These are phyloP conservation scores for Clarias batrachus DNA, from an alignment of 2,113 vertebrate genomes.

Conservation along the genomic window DNA sequence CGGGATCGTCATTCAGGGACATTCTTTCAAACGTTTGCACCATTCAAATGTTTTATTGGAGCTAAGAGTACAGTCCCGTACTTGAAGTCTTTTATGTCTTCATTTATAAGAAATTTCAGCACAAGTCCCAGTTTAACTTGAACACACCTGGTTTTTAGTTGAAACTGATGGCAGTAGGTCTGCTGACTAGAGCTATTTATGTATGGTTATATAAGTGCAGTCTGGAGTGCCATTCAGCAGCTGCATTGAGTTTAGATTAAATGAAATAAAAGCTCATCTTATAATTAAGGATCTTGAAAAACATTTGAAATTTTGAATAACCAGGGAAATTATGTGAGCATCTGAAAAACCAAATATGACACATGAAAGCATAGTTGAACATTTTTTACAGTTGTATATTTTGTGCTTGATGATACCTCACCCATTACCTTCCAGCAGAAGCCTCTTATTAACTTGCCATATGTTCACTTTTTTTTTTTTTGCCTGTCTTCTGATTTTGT, in stretches of 20 bases:
- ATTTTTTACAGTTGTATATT: background rate
- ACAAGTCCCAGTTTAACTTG: no score
- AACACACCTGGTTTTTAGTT: no score
- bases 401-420: background rate
- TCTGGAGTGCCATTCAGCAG: background rate
- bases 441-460: constrained; percentile 11
- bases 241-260: background rate
- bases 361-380: constrained; percentile 15
- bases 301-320: background rate
- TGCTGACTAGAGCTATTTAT: constrained; percentile 4
- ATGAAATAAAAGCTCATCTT: background rate
- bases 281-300: constrained; percentile 2
- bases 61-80: no score
- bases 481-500: background rate
- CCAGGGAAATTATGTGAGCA: background rate
- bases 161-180: background rate
- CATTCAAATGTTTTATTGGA: no score
- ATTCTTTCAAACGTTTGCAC: no score
- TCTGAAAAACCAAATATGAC: background rate
- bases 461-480: background rate
- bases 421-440: background rate
- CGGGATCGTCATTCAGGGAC: no score
- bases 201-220: background rate
- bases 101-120: no score
- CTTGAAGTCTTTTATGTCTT: no score